These are phyloP conservation scores for Rotaria sp. DNA, from an alignment of 2,888 invertebrate species.

Conservation along the genomic window DNA sequence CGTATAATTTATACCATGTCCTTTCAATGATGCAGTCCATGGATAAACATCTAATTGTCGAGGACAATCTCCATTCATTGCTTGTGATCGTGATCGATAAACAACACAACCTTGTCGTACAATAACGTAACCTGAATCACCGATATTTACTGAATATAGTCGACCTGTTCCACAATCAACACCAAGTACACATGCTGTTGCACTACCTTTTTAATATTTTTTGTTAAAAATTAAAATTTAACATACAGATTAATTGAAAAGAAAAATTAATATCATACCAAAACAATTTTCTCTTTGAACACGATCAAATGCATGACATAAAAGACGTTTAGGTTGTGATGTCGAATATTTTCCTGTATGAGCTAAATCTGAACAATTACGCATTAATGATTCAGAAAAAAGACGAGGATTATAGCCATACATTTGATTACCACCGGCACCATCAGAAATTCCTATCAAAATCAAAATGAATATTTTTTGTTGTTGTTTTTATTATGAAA, in stretches of 20 bases:
- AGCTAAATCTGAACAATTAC: constrained; percentile 28
- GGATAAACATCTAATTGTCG: constrained; percentile 40
- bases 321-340: constrained; percentile 31
- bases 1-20: constrained; percentile 33
- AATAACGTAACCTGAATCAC: constrained; percentile 37
- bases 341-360: background rate
- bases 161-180: background rate
- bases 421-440: constrained; percentile 40
- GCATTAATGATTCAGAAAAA: constrained; percentile 36
- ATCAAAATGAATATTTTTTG: background rate
- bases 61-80: constrained; percentile 35
- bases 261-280: background rate
- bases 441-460: constrained; percentile 35
- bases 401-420: constrained; percentile 38
- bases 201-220: constrained; percentile 27
- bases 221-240: background rate
- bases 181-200: constrained; percentile 36
- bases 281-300: constrained; percentile 35
- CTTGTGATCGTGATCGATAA: constrained; percentile 29
- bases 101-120: constrained; percentile 32
- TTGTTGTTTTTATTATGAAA: background rate
- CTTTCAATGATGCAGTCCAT: constrained; percentile 30
- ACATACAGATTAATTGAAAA: background rate
- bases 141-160: constrained; percentile 34
- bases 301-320: constrained; percentile 33